Evolutionary conservation across 2,888 invertebrate species (phyloP), one percentile per base, ranked within the genome.

Genomic region (Cerastis leucographa): DNA sequence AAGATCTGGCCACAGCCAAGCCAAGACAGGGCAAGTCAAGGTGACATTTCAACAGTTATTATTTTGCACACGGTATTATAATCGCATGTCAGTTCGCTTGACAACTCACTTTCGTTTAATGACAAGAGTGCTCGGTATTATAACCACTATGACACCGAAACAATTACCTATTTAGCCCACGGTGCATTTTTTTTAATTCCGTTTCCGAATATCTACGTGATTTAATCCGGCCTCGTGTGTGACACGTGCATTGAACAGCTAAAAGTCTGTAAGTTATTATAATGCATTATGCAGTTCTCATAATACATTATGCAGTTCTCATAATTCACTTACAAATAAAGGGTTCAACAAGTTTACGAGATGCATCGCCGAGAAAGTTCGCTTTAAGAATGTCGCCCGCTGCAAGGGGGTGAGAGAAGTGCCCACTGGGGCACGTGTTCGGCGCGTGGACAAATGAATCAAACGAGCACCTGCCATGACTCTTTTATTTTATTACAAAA

Each of bases 241-340:
- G 78, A 71, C 89, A 68, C 88, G 89, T 85, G 88, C 66, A 69
- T 69, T 73, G 49, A 67, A 62, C 65, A 73, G 69, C 66, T 68
- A 74, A 73, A 78, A 76, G 72, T 71, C 56, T 61, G 64, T 64
- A 64, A 65, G 61, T 83, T 79, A 77, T 81, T 54, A 67, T 46
- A 76, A 35, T 62, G 74, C 81, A 78, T 78, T 78, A 51, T 84
- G 71, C 68, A 64, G 75, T 70, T 83, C 68, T 72, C 77, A 89
- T 91, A 90, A 88, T 56, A 64, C 81, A 78, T 78, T 76, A 51
- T 84, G 71, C 68, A 64, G 75, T 70, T 83, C 68, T 72, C 77
- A 89, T 91, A 90, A 88, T 86, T 89, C 90, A 90, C 70, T 71
- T 67, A 70, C 70, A 82, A 87, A 85, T 80, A 84, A 88, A 88